Evolutionary conservation across 2,888 invertebrate genomes (phyloP), one percentile per base, ranked within the genome.

Genomic region (Thalpophila matura): DNA sequence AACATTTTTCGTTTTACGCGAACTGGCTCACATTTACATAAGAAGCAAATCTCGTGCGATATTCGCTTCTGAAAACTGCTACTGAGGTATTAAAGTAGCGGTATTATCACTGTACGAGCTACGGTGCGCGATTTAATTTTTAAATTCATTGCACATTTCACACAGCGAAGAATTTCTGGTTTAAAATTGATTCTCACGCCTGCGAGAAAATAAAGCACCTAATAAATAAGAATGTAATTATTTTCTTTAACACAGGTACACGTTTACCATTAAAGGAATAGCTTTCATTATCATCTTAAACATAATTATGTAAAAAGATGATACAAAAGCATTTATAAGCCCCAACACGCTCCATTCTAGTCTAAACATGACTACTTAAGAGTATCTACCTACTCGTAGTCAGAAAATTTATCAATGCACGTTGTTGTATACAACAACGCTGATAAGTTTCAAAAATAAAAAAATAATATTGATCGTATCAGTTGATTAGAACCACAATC

Each of bases 11-110:
- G 83, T 79, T 81, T 71, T 69, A 76, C 75, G 71, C 51, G 77
- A 77, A 77, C 73, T 78, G 60, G 68, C 63, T 78, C 45, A 18
- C 77, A 83, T 84, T 84, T 80, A 81, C 78, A 82, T 86, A 82
- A 75, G 77, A 79, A 80, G 81, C 66, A 86, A 87, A 88, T 87
- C 82, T 79, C 54, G 59, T 63, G 74, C 78, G 69, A 80, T 82
- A 84, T 84, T 82, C 74, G 62, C 57, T 54, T 65, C 33, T 56
- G 47, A 69, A 76, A 55, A 63, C 42, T 53, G 68, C 35, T 43
- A 59, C 33, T 54, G 33, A 42, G 40, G 65, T 75, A 69, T 69
- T 69, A 66, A 65, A 69, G 22, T 64, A 50, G 33, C 18, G 2
- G 12, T 61, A 49, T 76, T 70, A 75, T 56, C 47, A 12, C 26